Evolutionary conservation across 2,113 vertebrate species (phyloP).

Genomic region (Phalacrocorax aristotelis): DNA sequence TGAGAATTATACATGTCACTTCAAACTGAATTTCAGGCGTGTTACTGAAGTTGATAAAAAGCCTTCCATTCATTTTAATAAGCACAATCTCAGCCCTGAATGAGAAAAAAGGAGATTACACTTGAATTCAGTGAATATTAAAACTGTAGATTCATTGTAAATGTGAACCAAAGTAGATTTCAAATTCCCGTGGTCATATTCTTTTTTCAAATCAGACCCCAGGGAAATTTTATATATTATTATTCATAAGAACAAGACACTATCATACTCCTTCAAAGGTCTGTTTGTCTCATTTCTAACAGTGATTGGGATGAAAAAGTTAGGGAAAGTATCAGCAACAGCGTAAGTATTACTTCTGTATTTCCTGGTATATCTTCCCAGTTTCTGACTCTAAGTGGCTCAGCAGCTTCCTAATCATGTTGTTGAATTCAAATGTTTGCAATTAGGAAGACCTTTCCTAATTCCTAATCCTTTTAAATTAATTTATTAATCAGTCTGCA

Average conservation of each 20-base stretch:
- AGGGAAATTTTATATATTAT: neutral
- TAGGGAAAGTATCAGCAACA: neutral
- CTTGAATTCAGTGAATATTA: constrained; percentile 12
- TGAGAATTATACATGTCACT: neutral
- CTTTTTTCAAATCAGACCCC: neutral
- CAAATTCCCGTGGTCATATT: neutral
- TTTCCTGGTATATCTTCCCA: neutral
- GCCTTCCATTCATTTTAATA: neutral
- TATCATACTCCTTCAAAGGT: neutral
- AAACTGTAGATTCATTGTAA: neutral
- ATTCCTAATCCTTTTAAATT: neutral
- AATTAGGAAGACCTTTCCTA: neutral
- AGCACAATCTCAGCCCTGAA: neutral
- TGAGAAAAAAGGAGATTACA: neutral
- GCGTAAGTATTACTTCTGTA: neutral
- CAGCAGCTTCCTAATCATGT: neutral
- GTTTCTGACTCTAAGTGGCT: neutral
- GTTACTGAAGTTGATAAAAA: neutral
- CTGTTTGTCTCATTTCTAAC: neutral
- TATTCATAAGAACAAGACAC: neutral
- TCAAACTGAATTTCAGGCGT: neutral
- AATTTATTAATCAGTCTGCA: neutral
- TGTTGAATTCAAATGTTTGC: neutral
- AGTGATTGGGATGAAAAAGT: neutral
- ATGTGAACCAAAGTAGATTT: neutral